phyloP scores from a whole-genome alignment of 1,140 invertebrate species.

The Micrasema minimum region DNA sequence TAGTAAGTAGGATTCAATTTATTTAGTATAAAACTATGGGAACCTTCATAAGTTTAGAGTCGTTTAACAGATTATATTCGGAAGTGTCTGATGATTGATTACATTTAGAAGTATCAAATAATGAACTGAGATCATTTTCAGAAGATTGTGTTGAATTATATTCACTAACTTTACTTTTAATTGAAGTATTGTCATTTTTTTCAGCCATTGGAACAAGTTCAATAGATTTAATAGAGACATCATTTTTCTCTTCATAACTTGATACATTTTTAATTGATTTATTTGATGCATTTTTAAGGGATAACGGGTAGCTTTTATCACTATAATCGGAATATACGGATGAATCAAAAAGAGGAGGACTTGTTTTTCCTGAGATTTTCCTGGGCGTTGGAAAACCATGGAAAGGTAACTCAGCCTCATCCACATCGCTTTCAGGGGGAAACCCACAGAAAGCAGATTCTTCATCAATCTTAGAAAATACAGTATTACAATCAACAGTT shows the following conservation, averaged over 20 bases:
- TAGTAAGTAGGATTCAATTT: neutral
- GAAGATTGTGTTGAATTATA: conserved; percentile 13
- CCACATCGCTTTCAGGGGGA: neutral
- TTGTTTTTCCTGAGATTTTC: conserved; percentile 11
- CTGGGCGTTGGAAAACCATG: neutral
- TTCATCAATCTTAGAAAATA: neutral
- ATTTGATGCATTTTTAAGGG: too few species aligned
- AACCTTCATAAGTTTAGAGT: conserved; percentile 23
- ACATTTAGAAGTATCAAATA: conserved; percentile 2
- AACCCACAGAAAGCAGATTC: conserved; percentile 29
- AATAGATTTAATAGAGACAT: too few species aligned
- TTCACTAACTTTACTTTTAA: neutral
- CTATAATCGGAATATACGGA: neutral
- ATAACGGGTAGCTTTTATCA: neutral
- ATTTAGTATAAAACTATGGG: conserved; percentile 17
- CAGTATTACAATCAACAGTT: neutral
- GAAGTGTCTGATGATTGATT: conserved; percentile 9
- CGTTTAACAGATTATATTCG: conserved; percentile 19
- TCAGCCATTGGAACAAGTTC: too few species aligned
- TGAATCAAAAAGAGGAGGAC: conserved; percentile 36
- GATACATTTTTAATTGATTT: too few species aligned
- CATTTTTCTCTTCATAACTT: too few species aligned
- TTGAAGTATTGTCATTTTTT: too few species aligned
- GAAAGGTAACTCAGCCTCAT: conserved; percentile 8
- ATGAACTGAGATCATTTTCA: neutral